Conservation (phyloP, 2,888 invertebrate species). For the Drosophila mettleri region DNA sequence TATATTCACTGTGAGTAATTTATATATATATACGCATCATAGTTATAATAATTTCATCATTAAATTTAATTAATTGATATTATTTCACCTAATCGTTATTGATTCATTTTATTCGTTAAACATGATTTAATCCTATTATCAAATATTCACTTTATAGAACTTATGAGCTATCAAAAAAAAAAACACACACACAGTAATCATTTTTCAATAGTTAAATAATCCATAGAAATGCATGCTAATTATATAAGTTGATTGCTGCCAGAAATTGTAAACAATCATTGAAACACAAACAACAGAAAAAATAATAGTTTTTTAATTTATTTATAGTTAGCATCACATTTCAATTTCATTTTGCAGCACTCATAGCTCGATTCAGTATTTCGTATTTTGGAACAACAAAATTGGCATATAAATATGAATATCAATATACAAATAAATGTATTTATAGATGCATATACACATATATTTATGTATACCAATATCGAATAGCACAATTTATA, state of each 20-base stretch:
- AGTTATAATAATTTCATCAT: too few species aligned
- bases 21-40: too few species aligned
- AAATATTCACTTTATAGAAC: neutral
- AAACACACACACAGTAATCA: neutral
- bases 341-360: neutral
- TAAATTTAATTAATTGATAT: too few species aligned
- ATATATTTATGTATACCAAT: neutral
- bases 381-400: constrained; percentile 11
- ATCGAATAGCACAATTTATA: neutral
- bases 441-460: neutral
- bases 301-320: neutral
- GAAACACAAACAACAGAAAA: neutral
- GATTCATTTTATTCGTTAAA: neutral
- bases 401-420: constrained; percentile 12
- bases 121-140: neutral
- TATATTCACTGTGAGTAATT: neutral
- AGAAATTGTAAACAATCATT: neutral
- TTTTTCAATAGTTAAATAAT: neutral
- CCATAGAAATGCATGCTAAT: neutral
- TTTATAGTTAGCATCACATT: constrained; percentile 20
- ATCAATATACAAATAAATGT: neutral
- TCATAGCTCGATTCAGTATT: constrained; percentile 1
- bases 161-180: neutral
- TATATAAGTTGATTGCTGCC: neutral
- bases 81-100: neutral